These are phyloP conservation scores for Aurelia aurita DNA, from an alignment of 30 jellyfish, hydroid and myxozoan species.

Conservation along the genomic window DNA sequence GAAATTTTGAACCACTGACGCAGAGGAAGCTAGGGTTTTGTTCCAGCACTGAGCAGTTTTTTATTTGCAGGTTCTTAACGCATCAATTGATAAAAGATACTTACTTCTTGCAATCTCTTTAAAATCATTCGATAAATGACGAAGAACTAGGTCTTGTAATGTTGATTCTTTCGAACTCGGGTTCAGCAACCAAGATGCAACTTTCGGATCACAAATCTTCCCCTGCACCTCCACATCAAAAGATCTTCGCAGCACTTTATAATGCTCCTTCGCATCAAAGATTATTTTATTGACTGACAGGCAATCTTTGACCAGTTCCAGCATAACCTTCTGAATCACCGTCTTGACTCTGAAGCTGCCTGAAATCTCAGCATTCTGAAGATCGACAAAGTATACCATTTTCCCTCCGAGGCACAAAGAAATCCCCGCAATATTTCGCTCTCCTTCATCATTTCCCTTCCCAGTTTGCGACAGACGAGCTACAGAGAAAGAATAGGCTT, in stretches of 20 bases:
- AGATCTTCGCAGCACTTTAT: slow-evolving; percentile 48
- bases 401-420: slow-evolving; percentile 89
- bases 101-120: slow-evolving; percentile 62
- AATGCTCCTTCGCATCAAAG: slow-evolving; percentile 83
- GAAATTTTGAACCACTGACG: no score
- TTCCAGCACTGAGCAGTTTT: no score
- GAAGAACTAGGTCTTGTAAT: slow-evolving; percentile 61
- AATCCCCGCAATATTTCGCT: slow-evolving; percentile 61
- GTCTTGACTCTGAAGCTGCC: background rate
- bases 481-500: slow-evolving; percentile 63
- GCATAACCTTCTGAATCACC: background rate
- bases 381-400: slow-evolving; percentile 72
- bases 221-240: slow-evolving; percentile 51
- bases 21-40: no score
- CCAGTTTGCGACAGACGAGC: slow-evolving; percentile 62
- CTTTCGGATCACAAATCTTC: slow-evolving; percentile 82
- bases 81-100: slow-evolving; percentile 3
- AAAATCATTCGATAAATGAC: slow-evolving; percentile 59
- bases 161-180: slow-evolving; percentile 76
- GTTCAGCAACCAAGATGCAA: slow-evolving; percentile 95
- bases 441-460: background rate
- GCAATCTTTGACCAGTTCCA: background rate
- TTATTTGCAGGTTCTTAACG: no score
- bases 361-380: slow-evolving; percentile 3
- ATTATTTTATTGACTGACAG: slow-evolving; percentile 29